Base-by-base conservation (phyloP, 2,797 vertebrate genomes). In the Mus caroli region DNA sequence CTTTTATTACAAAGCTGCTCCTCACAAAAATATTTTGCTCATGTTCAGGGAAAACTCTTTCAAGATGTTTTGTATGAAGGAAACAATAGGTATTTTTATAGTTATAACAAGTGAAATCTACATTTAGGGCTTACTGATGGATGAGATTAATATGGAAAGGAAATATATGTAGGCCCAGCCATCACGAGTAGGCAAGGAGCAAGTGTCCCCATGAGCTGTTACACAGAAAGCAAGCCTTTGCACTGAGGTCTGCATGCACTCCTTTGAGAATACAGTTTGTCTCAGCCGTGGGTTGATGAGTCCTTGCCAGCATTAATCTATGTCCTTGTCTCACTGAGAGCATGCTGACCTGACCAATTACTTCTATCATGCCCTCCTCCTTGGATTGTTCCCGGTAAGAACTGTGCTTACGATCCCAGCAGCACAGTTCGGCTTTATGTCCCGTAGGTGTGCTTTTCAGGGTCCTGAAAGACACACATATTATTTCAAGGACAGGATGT, bases 401-500 rank as follows among this genome's bases (percentile, higher is more conserved):
- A 92, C 91, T 28, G 0, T 76, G 62, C 95, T 94, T 93, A n/a
- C 60, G 60, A 94, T 92, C 92, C 73, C 56, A 62, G 0, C 8
- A 78, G 69, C 67, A 26, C 40, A 77, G 24, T 54, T 56, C 90
- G 58, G 13, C 28, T 83, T 90, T 85, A 69, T 64, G 83, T 95
- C 46, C 90, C 85, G 40, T 31, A 8, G 78, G 20, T 40, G 8
- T 69, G 46, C 19, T 80, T 94, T 91, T 11, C 77, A 84, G 11
- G 60, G 60, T 1, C 14, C 37, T n/a, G 40, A 80, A 88, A 94
- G 58, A 64, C 85, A 76, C 43, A 28, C 24, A 62, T 40, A 17
- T 96, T 90, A 91, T 91, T 96, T 93, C 95, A 96, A 96, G 93
- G 97, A 87, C 82, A 87, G 34, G 17, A 12, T 40, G 22, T 92